phyloP scores from a whole-genome alignment of 2,797 vertebrate species.

The Uromys caudimaculatus region DNA sequence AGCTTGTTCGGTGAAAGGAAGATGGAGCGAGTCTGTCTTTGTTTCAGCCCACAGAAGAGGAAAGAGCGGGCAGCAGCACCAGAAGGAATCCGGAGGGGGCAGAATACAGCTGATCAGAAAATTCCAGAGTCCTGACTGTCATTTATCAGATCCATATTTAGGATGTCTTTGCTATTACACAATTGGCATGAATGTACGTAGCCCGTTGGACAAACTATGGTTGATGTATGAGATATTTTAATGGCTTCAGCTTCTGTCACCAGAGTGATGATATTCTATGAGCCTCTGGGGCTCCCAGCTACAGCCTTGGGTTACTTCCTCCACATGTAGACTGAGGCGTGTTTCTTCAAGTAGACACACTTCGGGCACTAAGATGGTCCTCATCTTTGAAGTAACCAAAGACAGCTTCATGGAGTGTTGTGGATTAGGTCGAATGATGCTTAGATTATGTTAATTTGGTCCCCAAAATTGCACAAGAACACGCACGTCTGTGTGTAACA shows the following conservation, averaged over 20 bases:
- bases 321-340: too few relatives aligned
- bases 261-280: not conserved
- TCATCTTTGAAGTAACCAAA: not conserved
- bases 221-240: not conserved
- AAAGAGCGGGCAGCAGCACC: not conserved
- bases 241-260: not conserved
- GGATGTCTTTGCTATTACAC: not conserved
- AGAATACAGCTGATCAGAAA: not conserved
- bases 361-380: not conserved
- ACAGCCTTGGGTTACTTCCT: not conserved
- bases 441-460: not conserved
- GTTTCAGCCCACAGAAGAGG: not conserved
- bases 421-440: not conserved
- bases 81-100: not conserved
- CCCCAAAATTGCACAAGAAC: not conserved
- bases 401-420: not conserved
- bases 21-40: slow-evolving; percentile 17
- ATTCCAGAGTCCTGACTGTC: not conserved
- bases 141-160: not conserved
- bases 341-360: not conserved
- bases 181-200: accelerated
- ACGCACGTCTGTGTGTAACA: not conserved
- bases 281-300: not conserved
- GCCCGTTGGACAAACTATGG: not conserved
- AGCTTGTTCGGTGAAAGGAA: not conserved